Percentiles rank a stretch among this genome's conserved stretches.
Conservation (phyloP, 2,113 vertebrate species). For the Saguinus imperator region DNA sequence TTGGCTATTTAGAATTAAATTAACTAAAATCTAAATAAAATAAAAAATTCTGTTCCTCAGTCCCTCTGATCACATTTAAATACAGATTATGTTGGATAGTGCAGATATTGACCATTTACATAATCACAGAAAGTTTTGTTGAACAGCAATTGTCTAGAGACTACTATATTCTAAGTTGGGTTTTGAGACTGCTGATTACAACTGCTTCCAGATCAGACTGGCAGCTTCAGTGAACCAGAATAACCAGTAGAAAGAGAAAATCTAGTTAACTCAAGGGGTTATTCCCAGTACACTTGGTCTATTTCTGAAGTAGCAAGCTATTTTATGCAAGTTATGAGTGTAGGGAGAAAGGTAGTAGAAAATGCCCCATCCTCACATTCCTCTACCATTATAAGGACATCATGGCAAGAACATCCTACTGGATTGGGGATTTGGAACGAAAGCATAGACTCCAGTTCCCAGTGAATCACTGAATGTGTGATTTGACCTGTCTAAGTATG, state of each 20-base stretch:
- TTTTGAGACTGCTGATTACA: conserved; percentile 31
- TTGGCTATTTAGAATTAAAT: background rate
- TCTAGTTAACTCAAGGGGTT: conserved; percentile 46
- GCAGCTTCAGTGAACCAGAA: conserved; percentile 49
- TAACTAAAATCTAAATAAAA: conserved; percentile 26
- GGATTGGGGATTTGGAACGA: background rate
- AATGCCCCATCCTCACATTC: background rate
- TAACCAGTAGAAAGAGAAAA: conserved; percentile 43
- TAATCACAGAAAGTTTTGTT: background rate
- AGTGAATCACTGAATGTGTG: background rate
- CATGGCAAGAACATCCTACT: background rate
- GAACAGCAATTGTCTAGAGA: background rate
- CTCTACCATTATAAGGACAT: background rate
- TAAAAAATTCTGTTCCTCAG: background rate
- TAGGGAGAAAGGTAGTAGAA: background rate
- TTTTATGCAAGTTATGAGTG: background rate
- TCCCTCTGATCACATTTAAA: background rate
- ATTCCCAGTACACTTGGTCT: background rate
- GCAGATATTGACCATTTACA: background rate
- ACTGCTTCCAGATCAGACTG: conserved; percentile 27
- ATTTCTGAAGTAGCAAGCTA: conserved; percentile 46
- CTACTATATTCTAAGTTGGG: background rate
- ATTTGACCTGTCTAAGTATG: background rate
- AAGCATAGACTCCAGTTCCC: background rate
- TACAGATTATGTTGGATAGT: background rate